Base-by-base conservation (phyloP, 2,888 invertebrate species). In the Tryphoninae sp. region DNA sequence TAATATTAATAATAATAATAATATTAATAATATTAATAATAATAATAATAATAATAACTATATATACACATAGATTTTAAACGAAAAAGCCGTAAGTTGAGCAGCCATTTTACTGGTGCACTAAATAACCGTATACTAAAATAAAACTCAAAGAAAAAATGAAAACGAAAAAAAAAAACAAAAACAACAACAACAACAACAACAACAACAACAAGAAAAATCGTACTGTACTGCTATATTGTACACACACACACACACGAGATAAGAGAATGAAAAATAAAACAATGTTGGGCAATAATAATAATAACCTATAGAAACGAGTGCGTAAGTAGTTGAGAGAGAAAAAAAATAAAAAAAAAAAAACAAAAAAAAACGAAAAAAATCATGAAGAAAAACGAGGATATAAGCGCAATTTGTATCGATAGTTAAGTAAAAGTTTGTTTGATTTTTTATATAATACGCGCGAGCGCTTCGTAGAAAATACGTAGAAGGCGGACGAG, bases 231-330 rank as follows among this genome's bases (percentile, higher is more conserved):
- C 65, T 62, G 53, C 26, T 74, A 71, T 81, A 74, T 11, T 72
- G 67, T 68, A 79, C 61, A 81, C 65, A 19, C 19, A 19, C 19
- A 19, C 19, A 19, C 19, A 68, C 81, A 76, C 59, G 75, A 82
- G 65, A 76, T 72, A 78, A 71, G 78, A 71, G 55, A 71, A 68
- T 71, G 71, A 82, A 82, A 62, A 71, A 77, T 77, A 69, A 68
- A 78, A 75, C 69, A 75, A 82, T 61, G 67, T 82, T 79, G 78
- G 81, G 81, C 81, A 82, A 82, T 81, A 81, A 81, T 81, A 73
- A 73, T 73, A 73, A 62, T 67, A 49, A 65, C 49, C 64, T 26
- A 65, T 81, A 81, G 58, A 33, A 33, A 69, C 33, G 69, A 67
- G 65, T 61, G 75, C 59, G 40, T 75, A 51, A 61, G 53, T 53